These are phyloP conservation scores for Lordiphosa andalusiaca DNA, from an alignment of 2,888 invertebrate species.

Conservation along the genomic window DNA sequence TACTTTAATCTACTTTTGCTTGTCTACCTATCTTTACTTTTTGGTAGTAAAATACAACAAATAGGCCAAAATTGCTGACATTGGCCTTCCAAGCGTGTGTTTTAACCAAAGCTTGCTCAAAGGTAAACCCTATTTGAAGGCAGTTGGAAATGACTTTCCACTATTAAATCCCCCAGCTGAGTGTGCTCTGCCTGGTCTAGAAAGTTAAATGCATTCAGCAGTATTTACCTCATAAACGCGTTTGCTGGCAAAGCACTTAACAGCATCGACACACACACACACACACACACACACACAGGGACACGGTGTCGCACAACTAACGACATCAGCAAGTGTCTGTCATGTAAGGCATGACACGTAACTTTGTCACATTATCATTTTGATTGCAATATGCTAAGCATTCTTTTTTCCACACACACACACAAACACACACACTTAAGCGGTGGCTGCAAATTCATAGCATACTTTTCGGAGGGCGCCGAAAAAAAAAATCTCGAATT, in stretches of 20 bases:
- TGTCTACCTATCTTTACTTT: too few relatives aligned
- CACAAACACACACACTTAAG: conserved; percentile 2
- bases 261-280: conserved; percentile 19
- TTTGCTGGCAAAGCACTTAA: conserved; percentile 14
- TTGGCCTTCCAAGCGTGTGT: too few relatives aligned
- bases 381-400: conserved; percentile 67
- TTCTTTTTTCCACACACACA: conserved; percentile 10
- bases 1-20: too few relatives aligned
- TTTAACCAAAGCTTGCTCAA: too few relatives aligned
- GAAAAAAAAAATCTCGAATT: conserved; percentile 29
- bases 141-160: too few relatives aligned
- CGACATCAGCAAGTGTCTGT: conserved; percentile 15
- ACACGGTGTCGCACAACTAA: conserved; percentile 4
- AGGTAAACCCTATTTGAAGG: too few relatives aligned
- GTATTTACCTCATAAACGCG: conserved; percentile 37
- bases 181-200: too few relatives aligned
- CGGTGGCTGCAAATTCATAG: conserved; percentile 29
- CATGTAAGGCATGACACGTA: conserved; percentile 53
- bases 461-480: conserved; percentile 39
- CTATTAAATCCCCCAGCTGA: too few relatives aligned
- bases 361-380: conserved; percentile 62
- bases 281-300: conserved; percentile 3
- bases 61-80: too few relatives aligned
- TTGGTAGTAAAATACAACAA: too few relatives aligned
- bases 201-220: neutral